Evolutionary conservation across 2,888 invertebrate species (phyloP).

Genomic region (Phytoseiulus persimilis): DNA sequence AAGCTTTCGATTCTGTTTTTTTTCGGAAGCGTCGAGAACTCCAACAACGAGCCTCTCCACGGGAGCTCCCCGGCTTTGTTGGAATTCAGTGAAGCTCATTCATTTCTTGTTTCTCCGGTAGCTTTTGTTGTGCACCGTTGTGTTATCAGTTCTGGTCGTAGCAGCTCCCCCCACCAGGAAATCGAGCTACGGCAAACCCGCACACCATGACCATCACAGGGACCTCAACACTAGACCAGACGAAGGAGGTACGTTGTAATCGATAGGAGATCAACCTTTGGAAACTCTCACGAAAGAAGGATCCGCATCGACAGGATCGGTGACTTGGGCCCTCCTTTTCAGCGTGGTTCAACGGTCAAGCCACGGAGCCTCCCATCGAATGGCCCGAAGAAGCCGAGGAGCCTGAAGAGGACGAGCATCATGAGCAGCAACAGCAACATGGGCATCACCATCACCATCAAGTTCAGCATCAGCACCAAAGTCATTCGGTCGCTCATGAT

Average conservation of each 20-base stretch:
- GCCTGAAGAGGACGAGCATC: background rate
- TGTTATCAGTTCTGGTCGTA: background rate
- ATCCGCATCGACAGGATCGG: too few species aligned
- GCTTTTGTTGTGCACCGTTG: background rate
- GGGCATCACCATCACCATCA: background rate
- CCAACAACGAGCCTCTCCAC: background rate
- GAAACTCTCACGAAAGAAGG: too few species aligned
- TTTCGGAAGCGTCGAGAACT: too few species aligned
- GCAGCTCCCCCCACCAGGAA: background rate
- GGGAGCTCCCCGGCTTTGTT: background rate
- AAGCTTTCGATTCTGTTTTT: background rate
- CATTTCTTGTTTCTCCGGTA: background rate
- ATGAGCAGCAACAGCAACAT: background rate
- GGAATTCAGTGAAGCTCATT: background rate
- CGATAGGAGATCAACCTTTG: too few species aligned
- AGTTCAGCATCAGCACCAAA: background rate
- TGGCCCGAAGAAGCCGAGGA: conserved; percentile 31
- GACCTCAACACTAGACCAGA: background rate
- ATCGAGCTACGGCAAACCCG: conserved; percentile 23
- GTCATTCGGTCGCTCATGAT: background rate
- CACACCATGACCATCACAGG: background rate
- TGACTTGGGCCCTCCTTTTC: background rate
- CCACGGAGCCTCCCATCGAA: conserved; percentile 5
- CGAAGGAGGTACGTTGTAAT: background rate
- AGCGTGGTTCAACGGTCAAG: conserved; percentile 27